Evolutionary conservation across 2,888 invertebrate genomes (phyloP).

Genomic region (Chaitophorus viminalis): DNA sequence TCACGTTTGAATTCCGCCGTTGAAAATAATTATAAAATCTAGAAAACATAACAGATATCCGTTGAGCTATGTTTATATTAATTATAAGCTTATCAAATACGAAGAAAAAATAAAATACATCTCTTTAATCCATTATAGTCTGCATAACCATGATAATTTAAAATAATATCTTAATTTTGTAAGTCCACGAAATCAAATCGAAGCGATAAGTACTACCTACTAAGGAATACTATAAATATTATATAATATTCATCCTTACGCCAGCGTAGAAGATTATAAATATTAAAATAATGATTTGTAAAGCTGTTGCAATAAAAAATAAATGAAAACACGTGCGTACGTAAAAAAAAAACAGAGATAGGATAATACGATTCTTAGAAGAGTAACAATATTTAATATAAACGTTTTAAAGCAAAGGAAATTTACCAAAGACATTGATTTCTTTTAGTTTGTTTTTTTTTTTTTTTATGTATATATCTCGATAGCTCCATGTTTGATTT

Average conservation of each 20-base stretch:
- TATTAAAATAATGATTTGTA: not conserved
- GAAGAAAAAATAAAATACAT: not conserved
- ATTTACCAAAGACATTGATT: not conserved
- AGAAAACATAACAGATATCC: not conserved
- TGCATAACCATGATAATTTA: not conserved
- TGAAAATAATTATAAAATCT: not conserved
- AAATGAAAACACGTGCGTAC: not conserved
- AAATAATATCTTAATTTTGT: not conserved
- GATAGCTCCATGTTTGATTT: not conserved
- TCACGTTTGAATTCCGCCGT: not conserved
- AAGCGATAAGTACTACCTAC: not conserved
- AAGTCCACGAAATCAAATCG: not conserved
- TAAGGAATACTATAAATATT: too few species aligned
- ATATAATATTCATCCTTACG: too few species aligned
- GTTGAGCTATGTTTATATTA: not conserved
- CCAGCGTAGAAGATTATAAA: not conserved
- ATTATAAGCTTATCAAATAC: not conserved
- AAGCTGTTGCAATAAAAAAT: not conserved
- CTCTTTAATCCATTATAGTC: not conserved
- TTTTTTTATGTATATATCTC: not conserved
- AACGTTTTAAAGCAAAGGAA: not conserved
- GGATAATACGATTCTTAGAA: not conserved
- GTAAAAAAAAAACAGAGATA: not conserved
- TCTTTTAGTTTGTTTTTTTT: not conserved
- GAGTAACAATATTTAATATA: not conserved